Percentiles rank a stretch among this genome's conserved stretches.
phyloP scores from a whole-genome alignment of 2,113 vertebrate species.

The Triplophysa rosa region DNA sequence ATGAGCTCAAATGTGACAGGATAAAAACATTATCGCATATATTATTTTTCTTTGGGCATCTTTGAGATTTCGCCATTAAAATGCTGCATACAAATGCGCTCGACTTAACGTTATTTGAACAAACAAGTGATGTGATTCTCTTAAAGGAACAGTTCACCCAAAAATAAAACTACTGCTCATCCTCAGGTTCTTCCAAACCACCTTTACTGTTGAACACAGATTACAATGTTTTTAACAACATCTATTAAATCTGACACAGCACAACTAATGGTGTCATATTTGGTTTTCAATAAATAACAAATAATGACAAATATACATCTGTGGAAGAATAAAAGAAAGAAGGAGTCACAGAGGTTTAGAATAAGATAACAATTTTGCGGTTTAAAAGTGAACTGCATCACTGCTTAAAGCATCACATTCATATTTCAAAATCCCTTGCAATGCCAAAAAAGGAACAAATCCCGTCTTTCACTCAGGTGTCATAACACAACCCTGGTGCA shows the following conservation, averaged over 20 bases:
- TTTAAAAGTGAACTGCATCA: not conserved
- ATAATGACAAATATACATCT: not conserved
- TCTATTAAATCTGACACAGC: no score
- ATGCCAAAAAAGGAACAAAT: not conserved
- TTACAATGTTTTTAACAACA: no score
- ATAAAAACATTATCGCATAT: not conserved
- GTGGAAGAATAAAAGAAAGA: not conserved
- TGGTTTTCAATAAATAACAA: no score
- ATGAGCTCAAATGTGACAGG: conserved; percentile 11
- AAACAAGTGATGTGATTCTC: not conserved
- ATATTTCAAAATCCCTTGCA: not conserved
- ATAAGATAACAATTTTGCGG: not conserved
- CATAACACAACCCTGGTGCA: not conserved
- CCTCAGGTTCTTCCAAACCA: no score
- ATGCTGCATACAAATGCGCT: not conserved
- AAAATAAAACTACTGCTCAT: not conserved
- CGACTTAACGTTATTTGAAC: not conserved
- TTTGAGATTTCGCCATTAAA: not conserved
- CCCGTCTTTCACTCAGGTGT: not conserved
- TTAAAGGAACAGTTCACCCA: not conserved
- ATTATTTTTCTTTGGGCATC: not conserved
- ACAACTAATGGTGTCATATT: no score
- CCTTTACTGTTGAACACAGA: no score
- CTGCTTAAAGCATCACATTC: not conserved
- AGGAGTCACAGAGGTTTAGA: not conserved